A percentile compares a stretch with the other conserved stretches of the same genome.
phyloP scores from a whole-genome alignment of 2,113 vertebrate genomes.

The Rhombomys opimus region DNA sequence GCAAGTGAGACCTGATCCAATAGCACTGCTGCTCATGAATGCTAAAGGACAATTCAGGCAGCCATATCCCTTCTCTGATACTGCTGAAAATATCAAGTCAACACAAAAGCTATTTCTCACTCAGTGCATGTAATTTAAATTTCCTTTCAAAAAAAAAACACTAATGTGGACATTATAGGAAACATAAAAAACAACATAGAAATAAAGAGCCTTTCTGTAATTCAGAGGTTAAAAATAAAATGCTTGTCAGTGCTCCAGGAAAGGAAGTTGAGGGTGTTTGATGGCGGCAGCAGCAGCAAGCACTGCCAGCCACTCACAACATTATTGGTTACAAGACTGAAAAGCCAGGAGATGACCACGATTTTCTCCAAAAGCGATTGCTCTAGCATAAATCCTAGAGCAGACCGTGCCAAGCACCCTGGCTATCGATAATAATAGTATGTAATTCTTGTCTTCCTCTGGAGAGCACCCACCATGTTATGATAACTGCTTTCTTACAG shows the following conservation, averaged over 20 bases:
- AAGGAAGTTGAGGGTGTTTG: not conserved
- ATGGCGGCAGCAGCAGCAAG: not conserved
- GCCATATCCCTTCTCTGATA: not conserved
- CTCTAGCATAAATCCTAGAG: not conserved
- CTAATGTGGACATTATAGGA: not conserved
- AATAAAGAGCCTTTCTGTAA: not conserved
- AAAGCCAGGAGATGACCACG: not conserved
- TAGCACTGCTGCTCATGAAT: not conserved
- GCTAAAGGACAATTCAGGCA: not conserved
- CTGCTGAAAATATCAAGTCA: not conserved
- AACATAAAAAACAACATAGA: constrained; percentile 22
- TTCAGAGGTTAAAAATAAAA: not conserved
- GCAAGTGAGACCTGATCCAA: not conserved
- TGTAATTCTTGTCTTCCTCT: not conserved
- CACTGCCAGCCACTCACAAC: not conserved
- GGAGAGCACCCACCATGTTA: not conserved
- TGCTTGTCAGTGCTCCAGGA: not conserved
- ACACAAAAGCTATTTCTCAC: not conserved
- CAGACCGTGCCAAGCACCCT: not conserved
- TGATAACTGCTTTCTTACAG: not conserved
- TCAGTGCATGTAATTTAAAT: not conserved
- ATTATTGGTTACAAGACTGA: not conserved
- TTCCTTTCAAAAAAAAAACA: not conserved
- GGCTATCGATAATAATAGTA: not conserved
- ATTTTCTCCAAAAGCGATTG: not conserved